phyloP scores from a whole-genome alignment of 1,140 invertebrate genomes.

The Elysia chlorotica region DNA sequence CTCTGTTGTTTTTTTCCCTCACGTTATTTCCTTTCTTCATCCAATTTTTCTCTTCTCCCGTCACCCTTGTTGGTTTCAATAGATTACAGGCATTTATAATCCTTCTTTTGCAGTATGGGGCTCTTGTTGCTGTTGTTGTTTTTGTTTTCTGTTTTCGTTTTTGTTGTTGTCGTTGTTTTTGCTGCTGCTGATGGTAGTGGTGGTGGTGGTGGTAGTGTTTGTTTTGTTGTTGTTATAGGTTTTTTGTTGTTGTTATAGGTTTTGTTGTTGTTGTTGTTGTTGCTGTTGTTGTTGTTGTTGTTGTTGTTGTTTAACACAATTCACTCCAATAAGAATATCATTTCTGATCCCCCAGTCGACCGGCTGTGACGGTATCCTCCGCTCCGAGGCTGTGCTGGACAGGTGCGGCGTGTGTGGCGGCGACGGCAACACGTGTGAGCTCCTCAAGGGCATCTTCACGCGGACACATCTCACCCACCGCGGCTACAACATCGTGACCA shows the following conservation, averaged over 20 bases:
- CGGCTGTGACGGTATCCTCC: slow-evolving; percentile 94
- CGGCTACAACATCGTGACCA: slow-evolving; percentile 83
- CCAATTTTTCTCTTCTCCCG: no score
- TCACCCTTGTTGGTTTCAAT: no score
- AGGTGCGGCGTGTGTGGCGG: slow-evolving; percentile 92
- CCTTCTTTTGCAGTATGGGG: no score
- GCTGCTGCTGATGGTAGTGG: no score
- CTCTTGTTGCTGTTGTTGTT: no score
- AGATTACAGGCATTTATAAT: no score
- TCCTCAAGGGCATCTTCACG: slow-evolving; percentile 82
- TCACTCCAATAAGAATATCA: no score
- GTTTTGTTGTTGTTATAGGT: neutral
- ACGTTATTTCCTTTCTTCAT: no score
- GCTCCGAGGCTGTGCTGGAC: slow-evolving; percentile 77
- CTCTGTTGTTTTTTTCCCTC: no score
- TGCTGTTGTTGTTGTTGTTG: neutral
- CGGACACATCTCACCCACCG: slow-evolving; percentile 77
- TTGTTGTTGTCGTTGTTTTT: no score
- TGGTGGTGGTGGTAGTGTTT: no score
- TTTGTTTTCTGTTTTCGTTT: no score
- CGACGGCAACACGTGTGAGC: slow-evolving; percentile 85
- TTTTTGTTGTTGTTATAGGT: neutral
- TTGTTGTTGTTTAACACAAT: neutral
- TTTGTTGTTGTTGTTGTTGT: neutral
- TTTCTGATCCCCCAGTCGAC: slow-evolving; percentile 71